Base-by-base conservation (phyloP, 2,888 invertebrate genomes). In the Melieria crassipennis region DNA sequence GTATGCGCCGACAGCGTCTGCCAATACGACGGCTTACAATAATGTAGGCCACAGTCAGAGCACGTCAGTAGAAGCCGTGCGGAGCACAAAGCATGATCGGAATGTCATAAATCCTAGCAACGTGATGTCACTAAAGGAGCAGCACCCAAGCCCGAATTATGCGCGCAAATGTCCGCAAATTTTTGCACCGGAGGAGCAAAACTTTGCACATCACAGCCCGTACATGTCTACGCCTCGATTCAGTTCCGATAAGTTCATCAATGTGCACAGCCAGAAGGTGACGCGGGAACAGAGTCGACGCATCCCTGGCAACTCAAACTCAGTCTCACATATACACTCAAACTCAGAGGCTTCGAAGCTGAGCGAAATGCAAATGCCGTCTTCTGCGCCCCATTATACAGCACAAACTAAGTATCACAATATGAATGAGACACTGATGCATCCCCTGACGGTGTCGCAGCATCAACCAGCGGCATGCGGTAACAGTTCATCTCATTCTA, bases 81-180 rank as follows among this genome's bases (percentile, higher is more conserved):
- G 64, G 11, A 64, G 30, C 9, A 56, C 46, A 10, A 60, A 60
- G 61, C 60, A 72, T 57, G 78, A 77, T 65, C 83, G 81, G 55
- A 81, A 82, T 65, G 79, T 82, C 65, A 78, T 84, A 4, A 84
- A 83, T 78, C 83, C 84, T 11, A 82, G 80, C 67, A 82, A 84
- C 77, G 73, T 77, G 7, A 64, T 80, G 7, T 69, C 78, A 1
- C 73, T 79, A 30, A 79, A 79, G 62, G 83, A 83, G 45, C 82
- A 84, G 71, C 84, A 83, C 55, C 81, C 80, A 4, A 84, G 84
- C 75, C 84, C 83, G 4, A 84, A 82, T 43, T 84, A 84, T 75
- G 84, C 78, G 0, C 77, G 83, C 5, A 82, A 83, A 72, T 83
- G 82, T 75, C 83, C 84, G 4, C 82, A 82, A 52, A 80, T 82